Base-by-base conservation (phyloP, 2,888 invertebrate genomes). In the Zygogramma bicolorata region DNA sequence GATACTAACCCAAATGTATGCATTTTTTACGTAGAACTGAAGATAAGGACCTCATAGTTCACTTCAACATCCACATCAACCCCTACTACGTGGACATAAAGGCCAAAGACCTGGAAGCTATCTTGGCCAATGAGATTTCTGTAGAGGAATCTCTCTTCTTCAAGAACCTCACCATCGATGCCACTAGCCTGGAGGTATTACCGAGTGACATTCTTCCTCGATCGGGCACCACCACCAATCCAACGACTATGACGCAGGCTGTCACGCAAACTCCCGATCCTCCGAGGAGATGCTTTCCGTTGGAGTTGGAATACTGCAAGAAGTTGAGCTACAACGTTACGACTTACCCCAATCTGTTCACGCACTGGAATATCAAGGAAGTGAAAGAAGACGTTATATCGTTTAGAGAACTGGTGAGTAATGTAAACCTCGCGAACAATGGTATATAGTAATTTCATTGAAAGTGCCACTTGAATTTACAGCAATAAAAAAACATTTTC, bases 21-120 rank as follows among this genome's bases (percentile, higher is more conserved):
- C 75, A 57, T 73, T 73, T 61, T 65, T 73, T 15, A 85, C 86
- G 42, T 85, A 93, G 93, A 31, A 88, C 89, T 68, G 93, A 93
- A 81, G 91, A 90, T 42, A 90, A 92, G 70, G 94, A 94, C 74
- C 89, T 95, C 65, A 91, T 94, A 60, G 93, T 97, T 0, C 95
- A 96, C 84, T 96, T 97, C 84, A 95, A 95, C 84, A 90, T 96
- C 66, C 92, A 93, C 67, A 95, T 97, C 81, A 95, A 96, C 87
- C 94, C 95, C 0, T 80, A 82, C 0, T 87, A 86, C 75, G 81
- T 81, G 10, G 78, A 82, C 10, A 92, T 95, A 27, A 90, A 89
- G 71, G 91, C 92, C 0, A 87, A 89, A 0, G 93, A 94, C 78
- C 89, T 95, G 15, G 86, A 90, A 66, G 89, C 91, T 0, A 90